These are phyloP conservation scores for Pygmarrhopalites habei DNA, from an alignment of 1,140 invertebrate genomes.

Conservation along the genomic window DNA sequence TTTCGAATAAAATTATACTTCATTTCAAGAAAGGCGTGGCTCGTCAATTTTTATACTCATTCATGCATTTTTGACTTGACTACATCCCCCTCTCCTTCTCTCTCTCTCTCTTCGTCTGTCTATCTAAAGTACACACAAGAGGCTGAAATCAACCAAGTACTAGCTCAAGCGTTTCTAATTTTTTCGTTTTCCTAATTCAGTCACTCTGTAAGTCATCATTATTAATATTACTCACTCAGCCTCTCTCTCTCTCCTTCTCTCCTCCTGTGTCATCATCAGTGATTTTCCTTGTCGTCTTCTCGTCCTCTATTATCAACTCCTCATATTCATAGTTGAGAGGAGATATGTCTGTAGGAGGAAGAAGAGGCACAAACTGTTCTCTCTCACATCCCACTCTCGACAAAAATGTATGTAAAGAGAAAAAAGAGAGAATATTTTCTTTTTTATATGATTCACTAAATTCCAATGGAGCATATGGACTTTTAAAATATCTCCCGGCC, in stretches of 20 bases:
- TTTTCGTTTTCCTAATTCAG: slow-evolving; percentile 26
- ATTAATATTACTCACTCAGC: slow-evolving; percentile 7
- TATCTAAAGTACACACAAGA: neutral
- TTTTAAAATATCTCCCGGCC: neutral
- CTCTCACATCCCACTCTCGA: too few relatives aligned
- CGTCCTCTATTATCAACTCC: neutral
- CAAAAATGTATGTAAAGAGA: too few relatives aligned
- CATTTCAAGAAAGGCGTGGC: slow-evolving; percentile 12
- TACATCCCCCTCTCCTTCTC: neutral
- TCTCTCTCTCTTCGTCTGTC: neutral
- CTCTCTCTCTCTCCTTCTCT: too few relatives aligned
- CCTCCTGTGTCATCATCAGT: slow-evolving; percentile 3
- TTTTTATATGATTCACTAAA: too few relatives aligned
- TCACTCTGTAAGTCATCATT: slow-evolving; percentile 14
- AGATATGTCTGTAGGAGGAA: too few relatives aligned
- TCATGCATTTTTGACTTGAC: slow-evolving; percentile 1
- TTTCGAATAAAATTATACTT: slow-evolving; percentile 21
- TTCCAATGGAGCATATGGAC: too few relatives aligned
- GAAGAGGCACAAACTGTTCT: too few relatives aligned
- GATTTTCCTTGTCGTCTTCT: slow-evolving; percentile 3
- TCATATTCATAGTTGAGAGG: too few relatives aligned
- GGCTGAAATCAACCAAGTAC: neutral
- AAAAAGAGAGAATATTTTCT: too few relatives aligned
- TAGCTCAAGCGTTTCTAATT: slow-evolving; percentile 18
- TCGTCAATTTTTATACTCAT: slow-evolving; percentile 20